phyloP scores from a whole-genome alignment of 2,113 vertebrate genomes.

The Eulemur macaco region DNA sequence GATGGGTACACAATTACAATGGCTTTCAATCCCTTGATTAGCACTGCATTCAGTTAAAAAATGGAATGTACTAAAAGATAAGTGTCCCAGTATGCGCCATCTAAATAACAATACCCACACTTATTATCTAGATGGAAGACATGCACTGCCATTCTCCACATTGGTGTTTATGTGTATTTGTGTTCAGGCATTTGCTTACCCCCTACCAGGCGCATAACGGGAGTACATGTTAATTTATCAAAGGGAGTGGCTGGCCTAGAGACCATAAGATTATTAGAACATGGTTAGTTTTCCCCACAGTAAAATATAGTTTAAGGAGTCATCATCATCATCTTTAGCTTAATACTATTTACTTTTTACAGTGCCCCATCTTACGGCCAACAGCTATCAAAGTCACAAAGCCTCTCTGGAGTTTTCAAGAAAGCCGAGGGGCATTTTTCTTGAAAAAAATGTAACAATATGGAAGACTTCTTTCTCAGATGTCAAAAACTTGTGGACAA shows the following conservation, averaged over 20 bases:
- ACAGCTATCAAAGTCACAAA: not conserved
- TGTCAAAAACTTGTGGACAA: not conserved
- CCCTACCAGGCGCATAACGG: constrained; percentile 84
- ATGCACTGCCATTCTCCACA: constrained; percentile 82
- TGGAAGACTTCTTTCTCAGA: not conserved
- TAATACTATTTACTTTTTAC: constrained; percentile 65
- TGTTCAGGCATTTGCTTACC: constrained; percentile 85
- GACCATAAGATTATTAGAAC: constrained; percentile 85
- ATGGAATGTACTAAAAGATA: constrained; percentile 87
- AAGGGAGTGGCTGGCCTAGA: constrained; percentile 83
- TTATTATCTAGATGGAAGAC: constrained; percentile 85
- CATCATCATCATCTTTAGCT: constrained; percentile 77
- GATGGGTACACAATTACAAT: constrained; percentile 87
- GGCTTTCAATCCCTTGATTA: constrained; percentile 86
- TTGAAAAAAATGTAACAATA: not conserved
- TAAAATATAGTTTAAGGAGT: constrained; percentile 78
- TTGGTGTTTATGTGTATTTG: constrained; percentile 83
- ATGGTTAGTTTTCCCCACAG: constrained; percentile 84
- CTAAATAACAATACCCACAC: constrained; percentile 87
- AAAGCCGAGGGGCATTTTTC: not conserved
- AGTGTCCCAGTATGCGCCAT: constrained; percentile 86
- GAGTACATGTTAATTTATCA: constrained; percentile 86
- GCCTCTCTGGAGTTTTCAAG: not conserved
- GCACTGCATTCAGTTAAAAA: constrained; percentile 86
- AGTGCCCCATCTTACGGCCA: not conserved